These are phyloP conservation scores for Helogale parvula DNA, from an alignment of 2,113 vertebrate species.

Conservation along the genomic window DNA sequence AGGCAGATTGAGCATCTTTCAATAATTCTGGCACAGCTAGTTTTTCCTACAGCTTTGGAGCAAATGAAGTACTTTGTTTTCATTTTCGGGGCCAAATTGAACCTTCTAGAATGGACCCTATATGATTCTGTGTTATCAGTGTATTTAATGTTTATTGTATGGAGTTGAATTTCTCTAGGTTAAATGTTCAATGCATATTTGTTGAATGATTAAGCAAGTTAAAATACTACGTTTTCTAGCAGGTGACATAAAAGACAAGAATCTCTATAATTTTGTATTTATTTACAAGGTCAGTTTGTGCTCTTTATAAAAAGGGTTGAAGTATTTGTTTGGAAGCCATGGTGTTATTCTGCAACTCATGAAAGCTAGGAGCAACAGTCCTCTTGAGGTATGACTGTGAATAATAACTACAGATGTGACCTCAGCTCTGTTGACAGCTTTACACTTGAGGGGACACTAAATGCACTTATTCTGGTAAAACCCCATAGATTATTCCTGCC, in stretches of 20 bases:
- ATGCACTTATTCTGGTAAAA: neutral
- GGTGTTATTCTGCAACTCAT: neutral
- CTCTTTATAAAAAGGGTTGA: neutral
- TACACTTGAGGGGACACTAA: neutral
- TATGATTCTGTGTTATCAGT: neutral
- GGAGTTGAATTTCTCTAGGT: neutral
- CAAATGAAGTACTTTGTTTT: neutral
- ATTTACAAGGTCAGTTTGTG: neutral
- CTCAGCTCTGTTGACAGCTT: neutral
- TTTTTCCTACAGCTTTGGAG: neutral
- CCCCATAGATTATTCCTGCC: neutral
- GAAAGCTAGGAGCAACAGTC: neutral
- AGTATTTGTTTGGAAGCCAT: neutral
- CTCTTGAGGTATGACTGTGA: neutral
- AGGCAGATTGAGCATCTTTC: neutral
- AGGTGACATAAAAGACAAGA: neutral
- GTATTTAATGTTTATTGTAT: neutral
- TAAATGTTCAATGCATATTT: slow-evolving; percentile 4
- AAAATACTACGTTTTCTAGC: neutral
- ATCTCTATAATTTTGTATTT: slow-evolving; percentile 2
- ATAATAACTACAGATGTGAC: neutral
- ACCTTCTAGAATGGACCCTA: neutral
- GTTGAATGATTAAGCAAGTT: slow-evolving; percentile 5
- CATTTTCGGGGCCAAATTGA: neutral
- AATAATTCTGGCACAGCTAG: neutral